Evolutionary conservation across 2,888 invertebrate genomes (phyloP), one percentile per base, ranked within the genome.

Genomic region (Poecilobothrus nobilitatus): DNA sequence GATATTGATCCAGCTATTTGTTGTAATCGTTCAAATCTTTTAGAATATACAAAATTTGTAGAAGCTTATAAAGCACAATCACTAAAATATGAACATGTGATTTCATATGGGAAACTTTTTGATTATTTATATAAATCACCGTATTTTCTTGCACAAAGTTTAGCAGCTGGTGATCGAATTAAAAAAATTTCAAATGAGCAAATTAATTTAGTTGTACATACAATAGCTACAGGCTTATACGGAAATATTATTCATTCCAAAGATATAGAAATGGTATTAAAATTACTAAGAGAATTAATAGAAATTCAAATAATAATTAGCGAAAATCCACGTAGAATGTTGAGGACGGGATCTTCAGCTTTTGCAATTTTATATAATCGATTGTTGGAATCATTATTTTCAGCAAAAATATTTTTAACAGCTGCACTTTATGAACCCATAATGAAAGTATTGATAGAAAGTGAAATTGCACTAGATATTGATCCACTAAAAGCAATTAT

Each of bases 401-500:
- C 95, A 0, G 94, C 96, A 0, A 92, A 95, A 74, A 88, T 96
- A 76, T 98, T 97, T 83, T 86, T 99, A 27, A 91, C 95, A 3
- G 93, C 96, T 1, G 93, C 96, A 0, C 85, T 98, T 15, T 92
- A 95, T 80, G 90, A 90, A 65, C 96, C 98, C 0, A 91, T 98
- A 67, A 91, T 97, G 88, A 87, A 91, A 68, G 87, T 97, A 65
- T 84, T 98, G 62, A 92, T 92, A 80, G 94, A 94, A 74, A 94
- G 94, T 77, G 95, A 97, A 78, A 89, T 90, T 82, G 94, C 92
- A 81, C 85, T 97, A 67, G 97, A 97, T 78, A 89, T 95, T 53
- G 96, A 97, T 81, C 93, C 95, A 0, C 89, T 91, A 72, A 95
- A 95, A 79, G 88, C 89, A 68, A 84, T 81, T 62, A 76, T 76